Conservation (phyloP, 2,113 vertebrate species). For the Apistogramma diplotaenia region DNA sequence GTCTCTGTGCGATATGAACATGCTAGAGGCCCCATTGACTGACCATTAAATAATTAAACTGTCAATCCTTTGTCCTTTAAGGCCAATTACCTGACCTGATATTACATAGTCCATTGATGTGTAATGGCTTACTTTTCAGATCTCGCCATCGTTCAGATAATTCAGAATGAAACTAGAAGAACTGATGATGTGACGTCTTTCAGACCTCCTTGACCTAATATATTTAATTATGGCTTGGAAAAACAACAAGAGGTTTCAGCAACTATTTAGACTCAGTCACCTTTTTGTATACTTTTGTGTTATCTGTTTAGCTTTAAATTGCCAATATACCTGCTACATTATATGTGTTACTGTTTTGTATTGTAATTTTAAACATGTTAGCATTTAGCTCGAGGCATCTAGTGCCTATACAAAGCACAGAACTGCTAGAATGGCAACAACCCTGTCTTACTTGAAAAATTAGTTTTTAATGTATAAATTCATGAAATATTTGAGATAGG, state of each 20-base stretch:
- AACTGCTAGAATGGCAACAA: not conserved
- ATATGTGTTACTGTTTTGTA: not conserved
- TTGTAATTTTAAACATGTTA: not conserved
- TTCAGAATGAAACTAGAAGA: not conserved
- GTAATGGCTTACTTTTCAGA: conserved; percentile 17
- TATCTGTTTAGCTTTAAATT: not conserved
- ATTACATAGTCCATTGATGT: conserved; percentile 32
- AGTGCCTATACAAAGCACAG: not conserved
- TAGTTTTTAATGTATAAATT: not conserved
- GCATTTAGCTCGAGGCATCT: not conserved
- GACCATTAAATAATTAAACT: conserved; percentile 65
- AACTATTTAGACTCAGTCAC: not conserved
- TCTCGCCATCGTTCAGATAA: not conserved
- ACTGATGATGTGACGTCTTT: not conserved
- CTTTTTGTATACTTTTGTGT: not conserved
- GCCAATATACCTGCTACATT: not conserved
- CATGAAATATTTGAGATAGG: not conserved
- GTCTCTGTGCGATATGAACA: conserved; percentile 8
- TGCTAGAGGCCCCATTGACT: conserved; percentile 43
- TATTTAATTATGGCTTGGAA: not conserved
- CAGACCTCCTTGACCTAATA: not conserved
- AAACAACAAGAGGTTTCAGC: not conserved
- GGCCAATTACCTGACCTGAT: conserved; percentile 43
- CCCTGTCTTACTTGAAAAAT: not conserved
- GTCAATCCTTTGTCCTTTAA: conserved; percentile 45